phyloP scores from a whole-genome alignment of 2,888 invertebrate genomes.

The Drosophila tripunctata region DNA sequence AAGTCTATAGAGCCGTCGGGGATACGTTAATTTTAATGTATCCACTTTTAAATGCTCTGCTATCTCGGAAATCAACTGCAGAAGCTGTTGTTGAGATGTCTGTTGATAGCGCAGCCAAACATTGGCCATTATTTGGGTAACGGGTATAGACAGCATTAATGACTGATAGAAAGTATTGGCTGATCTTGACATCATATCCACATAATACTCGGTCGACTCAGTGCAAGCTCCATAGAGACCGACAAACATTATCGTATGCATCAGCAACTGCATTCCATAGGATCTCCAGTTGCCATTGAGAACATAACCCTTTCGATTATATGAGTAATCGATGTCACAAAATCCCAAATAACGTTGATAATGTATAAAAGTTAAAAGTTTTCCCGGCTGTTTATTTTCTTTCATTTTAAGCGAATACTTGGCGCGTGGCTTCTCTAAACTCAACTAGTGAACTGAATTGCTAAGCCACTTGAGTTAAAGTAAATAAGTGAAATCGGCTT shows the following conservation, averaged over 20 bases:
- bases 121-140: constrained; percentile 4
- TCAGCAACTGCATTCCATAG: background rate
- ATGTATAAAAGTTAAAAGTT: constrained; percentile 19
- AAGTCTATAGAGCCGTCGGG: constrained; percentile 19
- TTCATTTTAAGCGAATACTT: background rate
- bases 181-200: constrained; percentile 12
- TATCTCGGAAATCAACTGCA: constrained; percentile 6
- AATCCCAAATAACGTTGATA: constrained; percentile 41
- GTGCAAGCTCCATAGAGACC: background rate
- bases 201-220: rapidly evolving
- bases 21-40: constrained; percentile 2
- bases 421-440: background rate
- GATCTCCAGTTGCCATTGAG: constrained; percentile 8
- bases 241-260: background rate
- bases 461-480: background rate
- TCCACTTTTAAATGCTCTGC: constrained; percentile 19
- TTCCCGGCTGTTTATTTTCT: background rate
- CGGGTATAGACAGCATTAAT: background rate
- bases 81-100: constrained; percentile 11
- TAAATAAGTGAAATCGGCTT: background rate
- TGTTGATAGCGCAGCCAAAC: constrained; percentile 30
- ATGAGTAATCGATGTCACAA: constrained; percentile 31
- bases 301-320: constrained; percentile 1
- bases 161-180: background rate
- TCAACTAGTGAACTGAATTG: constrained; percentile 1